Evolutionary conservation across 92 coral and sea anemone genomes (phyloP), one percentile per base, ranked within the genome.

Genomic region (Plumapathes pennacea): DNA sequence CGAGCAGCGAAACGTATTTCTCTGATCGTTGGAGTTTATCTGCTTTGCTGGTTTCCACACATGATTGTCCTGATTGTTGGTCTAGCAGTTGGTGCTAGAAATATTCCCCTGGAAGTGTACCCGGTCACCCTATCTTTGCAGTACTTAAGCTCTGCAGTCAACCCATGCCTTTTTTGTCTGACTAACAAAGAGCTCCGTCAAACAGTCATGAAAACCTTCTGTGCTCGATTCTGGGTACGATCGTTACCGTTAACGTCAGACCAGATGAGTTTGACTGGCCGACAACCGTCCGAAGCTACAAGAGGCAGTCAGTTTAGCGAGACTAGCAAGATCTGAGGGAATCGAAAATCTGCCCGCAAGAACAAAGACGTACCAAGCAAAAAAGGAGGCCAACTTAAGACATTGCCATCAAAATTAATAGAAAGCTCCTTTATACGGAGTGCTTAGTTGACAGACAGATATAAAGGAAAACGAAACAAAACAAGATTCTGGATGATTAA

Each of bases 1-100:
- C 81, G 89, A 28, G 95, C 95, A 7, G 95, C 95, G 7, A 82
- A 73, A 60, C 62, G 89, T 10, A 77, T 86, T 28, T 70, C 95
- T 0, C 57, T 86, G 3, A 86, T 86, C 34, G 95, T 82, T 9
- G 95, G 95, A 0, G 70, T 82, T 9, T 86, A 76, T 49, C 60
- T 86, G 42, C 9, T 76, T 5, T 86, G 95, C 32, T 86, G 95
- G 95, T 31, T 86, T 0, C 95, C 95, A 1, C 95, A 86, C 1
- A 81, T 86, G 80, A 59, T 59, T 10, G 81, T 77, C 13, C 40
- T 86, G 10, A 43, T 86, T 2, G 32, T 60, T 3, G 75, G 78
- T 10, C 43, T 86, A 19, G 32, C 27, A 0, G 71, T 76, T 32
- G 95, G 95, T 2, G 51, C 38, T 43, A 38, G 55, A 10, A 46